Evolutionary conservation across 2,797 vertebrate genomes (phyloP).

Genomic region (Sebastes umbrosus): DNA sequence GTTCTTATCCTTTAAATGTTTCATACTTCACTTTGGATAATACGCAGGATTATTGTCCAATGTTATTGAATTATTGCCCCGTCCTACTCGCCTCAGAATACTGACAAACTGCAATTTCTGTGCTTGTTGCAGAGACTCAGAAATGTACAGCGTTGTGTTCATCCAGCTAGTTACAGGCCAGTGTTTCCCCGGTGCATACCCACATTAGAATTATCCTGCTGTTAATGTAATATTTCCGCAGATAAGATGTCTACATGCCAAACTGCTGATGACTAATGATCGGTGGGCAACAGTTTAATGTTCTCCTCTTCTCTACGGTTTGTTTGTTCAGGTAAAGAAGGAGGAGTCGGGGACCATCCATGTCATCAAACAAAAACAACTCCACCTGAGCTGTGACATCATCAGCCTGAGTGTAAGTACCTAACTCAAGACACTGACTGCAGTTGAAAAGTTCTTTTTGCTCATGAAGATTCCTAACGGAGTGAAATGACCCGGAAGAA

Average conservation of each 20-base stretch:
- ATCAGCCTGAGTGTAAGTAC: slow-evolving; percentile 94
- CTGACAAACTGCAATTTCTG: not conserved
- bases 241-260: not conserved
- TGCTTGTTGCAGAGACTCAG: not conserved
- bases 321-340: slow-evolving; percentile 88
- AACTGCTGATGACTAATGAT: not conserved
- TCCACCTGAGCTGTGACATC: slow-evolving; percentile 94
- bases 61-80: not conserved
- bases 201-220: not conserved
- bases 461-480: too few species aligned
- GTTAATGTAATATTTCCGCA: not conserved
- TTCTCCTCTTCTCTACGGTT: not conserved
- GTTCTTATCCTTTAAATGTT: too few species aligned
- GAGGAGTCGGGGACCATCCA: slow-evolving; percentile 95
- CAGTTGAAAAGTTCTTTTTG: too few species aligned
- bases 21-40: not conserved
- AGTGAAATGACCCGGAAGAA: too few species aligned
- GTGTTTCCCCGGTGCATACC: not conserved
- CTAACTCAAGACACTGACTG: not conserved
- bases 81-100: not conserved
- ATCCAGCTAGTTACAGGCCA: not conserved
- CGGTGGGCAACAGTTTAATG: not conserved
- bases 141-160: not conserved
- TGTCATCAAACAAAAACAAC: slow-evolving; percentile 95
- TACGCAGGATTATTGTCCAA: not conserved